Base-by-base conservation (phyloP, 2,113 vertebrate species). In the Pimephales promelas region DNA sequence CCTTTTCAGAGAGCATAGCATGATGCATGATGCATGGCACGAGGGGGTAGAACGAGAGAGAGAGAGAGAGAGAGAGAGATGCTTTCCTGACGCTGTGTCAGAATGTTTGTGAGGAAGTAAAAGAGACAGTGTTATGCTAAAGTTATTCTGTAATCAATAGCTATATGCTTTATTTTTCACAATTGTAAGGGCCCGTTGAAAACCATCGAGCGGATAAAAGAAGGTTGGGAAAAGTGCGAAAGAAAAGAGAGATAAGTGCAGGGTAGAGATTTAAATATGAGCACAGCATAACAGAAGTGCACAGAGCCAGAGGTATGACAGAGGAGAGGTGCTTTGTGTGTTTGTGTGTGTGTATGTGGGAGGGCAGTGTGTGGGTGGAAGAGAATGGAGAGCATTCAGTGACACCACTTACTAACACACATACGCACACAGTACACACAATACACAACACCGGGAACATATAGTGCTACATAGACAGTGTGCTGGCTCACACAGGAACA, bases 311-410 rank as follows among this genome's bases (percentile, higher is more conserved):
- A 93, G 93, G 93, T 94, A 94, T 89, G 91, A 92, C 92, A 92
- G 91, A 91, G 90, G 90, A 93, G 92, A 92, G 89, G 90, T 90
- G 89, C 82, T 81, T 61, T 85, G 82, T 90, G 59, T 91, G 92
- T 93, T 91, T 92, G 91, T 92, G 94, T 92, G 90, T 92, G 92
- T 90, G 36, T 91, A 90, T 94, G 94, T 93, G 93, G 93, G 94
- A 94, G 93, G 92, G 92, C 90, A 84, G 88, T 85, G 93, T 90
- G 94, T 94, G 94, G 93, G 94, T 89, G 92, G 93, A 89, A 90
- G 88, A 93, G 91, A 93, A 93, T 91, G 91, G 91, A 94, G 92
- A 93, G 93, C 91, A 93, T 93, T 94, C 85, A 94, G 92, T 94
- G 91, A 93, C 91, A 93, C 90, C 93, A 93, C 93, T 93, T 93